These are phyloP conservation scores for Musca vetustissima DNA, from an alignment of 1,140 invertebrate species.

Conservation along the genomic window DNA sequence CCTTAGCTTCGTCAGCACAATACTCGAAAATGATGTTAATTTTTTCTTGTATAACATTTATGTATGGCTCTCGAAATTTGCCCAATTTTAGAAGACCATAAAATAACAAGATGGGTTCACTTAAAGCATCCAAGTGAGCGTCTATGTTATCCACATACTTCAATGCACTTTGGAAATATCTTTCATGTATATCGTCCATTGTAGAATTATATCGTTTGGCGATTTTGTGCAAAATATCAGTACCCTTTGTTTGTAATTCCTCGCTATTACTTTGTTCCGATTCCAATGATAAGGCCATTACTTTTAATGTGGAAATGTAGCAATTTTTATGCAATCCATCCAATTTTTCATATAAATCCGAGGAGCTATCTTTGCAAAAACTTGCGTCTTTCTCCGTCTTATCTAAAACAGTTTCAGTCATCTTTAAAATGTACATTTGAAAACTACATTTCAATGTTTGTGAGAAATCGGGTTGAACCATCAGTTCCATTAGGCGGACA, in stretches of 20 bases:
- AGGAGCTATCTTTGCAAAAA: neutral
- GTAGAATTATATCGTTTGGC: slow-evolving; percentile 27
- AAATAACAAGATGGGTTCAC: slow-evolving; percentile 46
- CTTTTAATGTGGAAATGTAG: slow-evolving; percentile 41
- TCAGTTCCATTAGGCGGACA: slow-evolving; percentile 44
- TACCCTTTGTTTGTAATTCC: slow-evolving; percentile 20
- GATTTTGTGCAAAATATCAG: slow-evolving; percentile 32
- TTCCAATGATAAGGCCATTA: slow-evolving; percentile 35
- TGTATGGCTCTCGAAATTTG: slow-evolving; percentile 37
- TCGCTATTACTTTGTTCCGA: slow-evolving; percentile 17
- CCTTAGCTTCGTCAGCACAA: slow-evolving; percentile 41
- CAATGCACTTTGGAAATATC: slow-evolving; percentile 36
- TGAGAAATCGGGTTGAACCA: slow-evolving; percentile 49
- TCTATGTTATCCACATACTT: slow-evolving; percentile 45
- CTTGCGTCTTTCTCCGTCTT: slow-evolving; percentile 28
- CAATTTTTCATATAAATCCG: neutral
- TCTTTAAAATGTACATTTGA: slow-evolving; percentile 25
- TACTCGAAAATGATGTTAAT: slow-evolving; percentile 44
- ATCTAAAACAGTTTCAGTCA: slow-evolving; percentile 37
- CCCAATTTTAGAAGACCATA: slow-evolving; percentile 46
- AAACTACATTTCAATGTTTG: slow-evolving; percentile 41
- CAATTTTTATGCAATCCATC: slow-evolving; percentile 31
- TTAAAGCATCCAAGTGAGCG: slow-evolving; percentile 39
- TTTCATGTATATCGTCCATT: slow-evolving; percentile 35
- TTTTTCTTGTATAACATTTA: slow-evolving; percentile 37